Evolutionary conservation across 2,888 invertebrate genomes (phyloP).

Genomic region (Eucriotettix oculatus): DNA sequence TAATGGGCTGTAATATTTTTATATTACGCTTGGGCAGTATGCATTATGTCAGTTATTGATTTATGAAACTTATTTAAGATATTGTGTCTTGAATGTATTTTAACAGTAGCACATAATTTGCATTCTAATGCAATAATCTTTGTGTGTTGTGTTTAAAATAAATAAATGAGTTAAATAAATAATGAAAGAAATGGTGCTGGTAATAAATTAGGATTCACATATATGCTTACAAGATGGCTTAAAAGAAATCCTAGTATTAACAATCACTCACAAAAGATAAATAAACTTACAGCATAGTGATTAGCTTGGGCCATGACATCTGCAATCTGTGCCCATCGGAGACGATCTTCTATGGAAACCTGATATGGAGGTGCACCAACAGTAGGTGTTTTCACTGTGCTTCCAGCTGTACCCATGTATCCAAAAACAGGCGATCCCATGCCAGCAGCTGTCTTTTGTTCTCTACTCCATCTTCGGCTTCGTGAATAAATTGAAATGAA

Average conservation of each 20-base stretch:
- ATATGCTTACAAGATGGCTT: too few relatives aligned
- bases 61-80: too few relatives aligned
- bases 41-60: too few relatives aligned
- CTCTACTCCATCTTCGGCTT: slow-evolving; percentile 78
- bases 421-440: slow-evolving; percentile 65
- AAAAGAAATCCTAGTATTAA: too few relatives aligned
- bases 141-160: too few relatives aligned
- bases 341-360: slow-evolving; percentile 60
- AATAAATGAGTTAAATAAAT: too few relatives aligned
- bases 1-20: too few relatives aligned
- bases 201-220: neutral
- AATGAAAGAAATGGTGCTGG: neutral
- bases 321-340: slow-evolving; percentile 66
- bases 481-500: slow-evolving; percentile 11
- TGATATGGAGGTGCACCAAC: slow-evolving; percentile 65
- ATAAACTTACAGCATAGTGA: slow-evolving; percentile 58
- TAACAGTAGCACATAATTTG: too few relatives aligned
- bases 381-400: slow-evolving; percentile 51
- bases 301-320: slow-evolving; percentile 77
- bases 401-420: slow-evolving; percentile 58
- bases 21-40: too few relatives aligned
- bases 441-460: slow-evolving; percentile 60
- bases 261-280: too few relatives aligned
- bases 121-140: too few relatives aligned
- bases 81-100: too few relatives aligned